Percentiles rank a stretch among this genome's conserved stretches.
These are phyloP conservation scores for Bombyx huttoni DNA, from an alignment of 2,888 invertebrate species.

Conservation along the genomic window DNA sequence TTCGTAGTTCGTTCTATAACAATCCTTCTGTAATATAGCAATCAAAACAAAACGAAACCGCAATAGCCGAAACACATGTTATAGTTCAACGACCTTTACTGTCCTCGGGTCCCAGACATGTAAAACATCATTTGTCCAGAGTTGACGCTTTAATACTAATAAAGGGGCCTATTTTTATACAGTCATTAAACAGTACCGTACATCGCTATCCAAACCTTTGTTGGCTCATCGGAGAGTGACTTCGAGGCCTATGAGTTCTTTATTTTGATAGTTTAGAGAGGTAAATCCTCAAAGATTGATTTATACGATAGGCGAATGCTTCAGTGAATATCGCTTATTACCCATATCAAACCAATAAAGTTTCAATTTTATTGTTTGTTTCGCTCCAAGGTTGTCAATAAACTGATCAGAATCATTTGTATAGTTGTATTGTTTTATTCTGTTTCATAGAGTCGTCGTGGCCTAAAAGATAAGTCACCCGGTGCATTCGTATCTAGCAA, in stretches of 20 bases:
- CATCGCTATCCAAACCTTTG: background rate
- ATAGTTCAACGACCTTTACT: background rate
- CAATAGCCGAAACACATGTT: background rate
- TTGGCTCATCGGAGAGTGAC: background rate
- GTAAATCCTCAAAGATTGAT: background rate
- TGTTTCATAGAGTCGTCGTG: no score
- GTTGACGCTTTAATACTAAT: conserved; percentile 26
- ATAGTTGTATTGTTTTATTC: no score
- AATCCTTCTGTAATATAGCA: background rate
- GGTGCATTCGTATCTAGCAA: no score
- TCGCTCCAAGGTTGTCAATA: background rate
- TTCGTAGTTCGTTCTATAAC: background rate
- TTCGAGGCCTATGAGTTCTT: background rate
- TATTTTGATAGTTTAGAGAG: background rate
- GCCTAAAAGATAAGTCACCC: no score
- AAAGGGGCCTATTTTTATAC: conserved; percentile 14
- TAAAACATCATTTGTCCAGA: conserved; percentile 41
- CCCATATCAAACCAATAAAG: background rate
- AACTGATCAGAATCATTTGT: no score
- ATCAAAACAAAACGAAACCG: background rate
- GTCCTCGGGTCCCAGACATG: background rate
- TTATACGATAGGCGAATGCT: background rate
- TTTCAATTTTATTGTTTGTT: background rate
- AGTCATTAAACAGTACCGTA: background rate
- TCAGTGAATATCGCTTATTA: background rate